Conservation (phyloP, 2,113 vertebrate species). For the Cygnus atratus region DNA sequence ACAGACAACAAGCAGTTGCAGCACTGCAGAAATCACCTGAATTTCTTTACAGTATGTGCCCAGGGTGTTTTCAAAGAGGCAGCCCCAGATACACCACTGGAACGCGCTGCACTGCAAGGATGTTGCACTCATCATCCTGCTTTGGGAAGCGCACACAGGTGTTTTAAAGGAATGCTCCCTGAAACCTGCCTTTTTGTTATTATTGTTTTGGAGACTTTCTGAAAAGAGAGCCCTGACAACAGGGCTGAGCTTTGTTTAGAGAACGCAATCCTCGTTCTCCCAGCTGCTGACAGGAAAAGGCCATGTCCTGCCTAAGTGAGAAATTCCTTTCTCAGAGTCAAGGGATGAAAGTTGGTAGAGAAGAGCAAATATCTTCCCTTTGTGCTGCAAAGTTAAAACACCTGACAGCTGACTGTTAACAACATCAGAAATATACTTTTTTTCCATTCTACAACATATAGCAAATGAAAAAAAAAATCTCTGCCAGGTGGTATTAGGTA, state of each 20-base stretch:
- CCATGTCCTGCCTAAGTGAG: constrained; percentile 54
- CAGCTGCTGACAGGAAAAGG: constrained; percentile 72
- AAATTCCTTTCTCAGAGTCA: constrained; percentile 61
- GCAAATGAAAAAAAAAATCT: background rate
- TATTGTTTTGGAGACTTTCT: constrained; percentile 22
- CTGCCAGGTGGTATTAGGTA: background rate
- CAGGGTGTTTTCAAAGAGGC: background rate
- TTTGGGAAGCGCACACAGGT: constrained; percentile 57
- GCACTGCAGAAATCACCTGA: background rate
- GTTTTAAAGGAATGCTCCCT: constrained; percentile 24
- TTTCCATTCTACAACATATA: background rate
- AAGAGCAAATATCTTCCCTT: background rate
- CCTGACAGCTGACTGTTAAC: background rate
- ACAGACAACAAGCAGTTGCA: background rate
- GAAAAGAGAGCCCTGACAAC: constrained; percentile 73
- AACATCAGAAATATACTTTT: background rate
- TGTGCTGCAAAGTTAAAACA: background rate
- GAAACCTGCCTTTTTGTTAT: constrained; percentile 52
- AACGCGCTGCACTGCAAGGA: background rate
- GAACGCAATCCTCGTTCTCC: constrained; percentile 80
- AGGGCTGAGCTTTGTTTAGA: constrained; percentile 77
- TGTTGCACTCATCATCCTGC: background rate
- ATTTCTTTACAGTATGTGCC: background rate
- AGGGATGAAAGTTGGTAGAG: background rate
- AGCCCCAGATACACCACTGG: rapidly evolving